Base-by-base conservation (phyloP, 2,113 vertebrate species). In the Gila orcuttii region DNA sequence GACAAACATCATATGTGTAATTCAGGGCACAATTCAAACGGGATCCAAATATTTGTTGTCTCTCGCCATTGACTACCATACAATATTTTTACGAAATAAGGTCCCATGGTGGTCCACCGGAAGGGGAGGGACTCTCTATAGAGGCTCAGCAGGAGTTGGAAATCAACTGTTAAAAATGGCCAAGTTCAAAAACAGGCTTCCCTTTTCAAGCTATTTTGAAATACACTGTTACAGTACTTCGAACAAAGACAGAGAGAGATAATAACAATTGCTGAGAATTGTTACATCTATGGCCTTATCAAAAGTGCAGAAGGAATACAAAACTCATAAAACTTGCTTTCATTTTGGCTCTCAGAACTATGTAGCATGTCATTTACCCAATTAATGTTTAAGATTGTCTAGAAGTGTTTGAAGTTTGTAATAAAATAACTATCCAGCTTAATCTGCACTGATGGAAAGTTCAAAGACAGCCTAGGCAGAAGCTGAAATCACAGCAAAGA, bases 401-500 rank as follows among this genome's bases (percentile, higher is more conserved):
- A 6, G 2, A 45, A 4, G 7, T 9, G 55, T 13, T 60, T 39
- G 52, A 60, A 25, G 62, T 28, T 69, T 68, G 13, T 23, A 59
- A 31, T 36, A 73, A 76, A 86, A 75, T 76, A 82, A 64, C 57
- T 45, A 47, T n/a, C n/a, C 42, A 25, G 11, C 25, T 50, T 66
- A 86, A 81, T 62, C 11, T 23, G 1, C 0, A 7, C 10, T 36
- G n/a, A 74, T 25, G 12, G 25, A 62, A 62, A 57, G 25, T 79
- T 69, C 59, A 85, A 79, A 85, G 84, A 50, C 19, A 45, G 9
- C 33, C 23, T 25, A 76, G 23, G 5, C 28, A 45, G 60, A 78
- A 15, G 28, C 39, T 25, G 55, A 28, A 42, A 36, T 39, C 19
- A 82, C 25, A 13, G 55, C n/a, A 62, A 59, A 47, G 25, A 75